Percentiles rank a stretch among this genome's conserved stretches.
Conservation (phyloP, 2,797 vertebrate species). For the Rhabdophis nuchalis region DNA sequence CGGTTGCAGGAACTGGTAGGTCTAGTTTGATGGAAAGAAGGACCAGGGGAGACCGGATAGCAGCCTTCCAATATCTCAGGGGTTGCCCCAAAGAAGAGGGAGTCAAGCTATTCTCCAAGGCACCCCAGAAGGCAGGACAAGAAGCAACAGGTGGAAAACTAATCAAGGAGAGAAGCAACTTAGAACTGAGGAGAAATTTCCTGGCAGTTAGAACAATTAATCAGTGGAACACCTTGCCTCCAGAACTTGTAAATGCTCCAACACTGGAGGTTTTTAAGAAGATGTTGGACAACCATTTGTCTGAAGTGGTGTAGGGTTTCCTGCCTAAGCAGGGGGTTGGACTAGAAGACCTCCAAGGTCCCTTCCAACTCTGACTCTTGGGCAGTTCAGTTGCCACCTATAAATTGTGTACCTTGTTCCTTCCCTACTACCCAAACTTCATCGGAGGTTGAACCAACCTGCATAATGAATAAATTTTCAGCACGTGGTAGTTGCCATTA, state of each 20-base stretch:
- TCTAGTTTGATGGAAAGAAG: background rate
- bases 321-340: background rate
- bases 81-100: too few species aligned
- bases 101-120: background rate
- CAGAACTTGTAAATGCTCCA: background rate
- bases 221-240: accelerated
- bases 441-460: background rate
- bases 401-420: background rate
- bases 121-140: background rate
- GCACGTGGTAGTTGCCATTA: background rate
- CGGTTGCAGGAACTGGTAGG: background rate
- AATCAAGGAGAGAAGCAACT: background rate
- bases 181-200: background rate
- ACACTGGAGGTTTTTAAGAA: background rate
- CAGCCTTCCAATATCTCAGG: background rate
- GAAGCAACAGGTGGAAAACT: background rate
- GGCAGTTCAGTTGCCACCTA: background rate
- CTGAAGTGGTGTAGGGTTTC: background rate
- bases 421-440: background rate
- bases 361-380: background rate
- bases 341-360: background rate
- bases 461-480: background rate
- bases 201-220: background rate
- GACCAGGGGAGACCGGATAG: background rate
- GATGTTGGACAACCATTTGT: background rate